These are phyloP conservation scores for Rhopalosiphum nymphaeae DNA, from an alignment of 2,888 invertebrate genomes.

Conservation along the genomic window DNA sequence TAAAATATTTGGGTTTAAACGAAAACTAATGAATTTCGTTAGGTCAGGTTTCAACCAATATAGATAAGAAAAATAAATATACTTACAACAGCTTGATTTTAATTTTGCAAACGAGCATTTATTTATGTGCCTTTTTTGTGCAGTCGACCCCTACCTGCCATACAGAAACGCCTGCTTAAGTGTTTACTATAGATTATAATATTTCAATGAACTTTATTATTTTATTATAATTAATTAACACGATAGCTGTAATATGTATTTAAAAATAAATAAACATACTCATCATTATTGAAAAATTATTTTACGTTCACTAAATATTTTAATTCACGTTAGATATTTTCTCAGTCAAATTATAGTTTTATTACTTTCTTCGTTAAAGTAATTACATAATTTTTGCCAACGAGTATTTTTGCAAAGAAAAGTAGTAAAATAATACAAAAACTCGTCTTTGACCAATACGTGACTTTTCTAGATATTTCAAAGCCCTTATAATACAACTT, in stretches of 20 bases:
- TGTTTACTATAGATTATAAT: not conserved
- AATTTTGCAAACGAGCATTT: too few species aligned
- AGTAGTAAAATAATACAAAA: not conserved
- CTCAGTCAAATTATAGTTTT: not conserved
- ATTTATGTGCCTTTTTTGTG: not conserved
- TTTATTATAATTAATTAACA: not conserved
- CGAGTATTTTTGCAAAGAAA: not conserved
- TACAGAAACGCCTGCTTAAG: too few species aligned
- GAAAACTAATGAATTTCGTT: not conserved
- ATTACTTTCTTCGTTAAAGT: not conserved
- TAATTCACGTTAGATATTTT: not conserved
- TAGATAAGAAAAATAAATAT: not conserved
- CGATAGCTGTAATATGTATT: not conserved
- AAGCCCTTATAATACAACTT: conserved; percentile 19
- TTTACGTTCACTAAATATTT: not conserved
- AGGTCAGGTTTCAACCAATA: not conserved
- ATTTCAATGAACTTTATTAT: not conserved
- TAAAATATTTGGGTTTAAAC: not conserved
- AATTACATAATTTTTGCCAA: not conserved
- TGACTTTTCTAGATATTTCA: conserved; percentile 11
- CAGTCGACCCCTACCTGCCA: too few species aligned
- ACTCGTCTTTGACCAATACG: conserved; percentile 10
- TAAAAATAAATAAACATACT: not conserved
- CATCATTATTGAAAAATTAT: not conserved
- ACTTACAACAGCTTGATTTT: not conserved